phyloP scores from a whole-genome alignment of 1,140 invertebrate species.

The Saccostrea glomerata region DNA sequence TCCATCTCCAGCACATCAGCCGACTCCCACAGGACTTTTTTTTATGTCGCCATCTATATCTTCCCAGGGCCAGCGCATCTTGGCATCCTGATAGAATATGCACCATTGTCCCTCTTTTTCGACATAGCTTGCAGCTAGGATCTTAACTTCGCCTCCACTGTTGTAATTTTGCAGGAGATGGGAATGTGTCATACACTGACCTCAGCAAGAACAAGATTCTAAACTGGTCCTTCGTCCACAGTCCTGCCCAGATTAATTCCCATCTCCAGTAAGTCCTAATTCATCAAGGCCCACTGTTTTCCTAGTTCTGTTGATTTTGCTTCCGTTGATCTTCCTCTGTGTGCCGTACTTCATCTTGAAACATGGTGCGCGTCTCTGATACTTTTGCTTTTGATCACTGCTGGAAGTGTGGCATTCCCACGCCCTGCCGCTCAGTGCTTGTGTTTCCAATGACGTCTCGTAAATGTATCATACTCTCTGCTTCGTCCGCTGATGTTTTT shows the following conservation, averaged over 20 bases:
- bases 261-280: conserved; percentile 20
- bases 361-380: conserved; percentile 29
- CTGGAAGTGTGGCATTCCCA: conserved; percentile 32
- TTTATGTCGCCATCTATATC: conserved; percentile 48
- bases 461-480: not conserved
- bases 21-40: not conserved
- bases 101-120: conserved; percentile 32
- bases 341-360: conserved; percentile 31
- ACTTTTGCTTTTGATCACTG: conserved; percentile 41
- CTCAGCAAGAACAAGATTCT: conserved; percentile 29
- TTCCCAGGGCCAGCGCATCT: not conserved
- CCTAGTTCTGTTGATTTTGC: conserved; percentile 17
- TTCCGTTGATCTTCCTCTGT: conserved; percentile 12
- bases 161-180: conserved; percentile 21
- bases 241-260: conserved; percentile 27
- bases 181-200: conserved; percentile 33
- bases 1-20: not conserved
- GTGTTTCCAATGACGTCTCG: not conserved
- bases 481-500: conserved; percentile 32
- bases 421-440: not conserved
- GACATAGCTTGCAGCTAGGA: conserved; percentile 23
- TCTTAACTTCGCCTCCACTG: not conserved
- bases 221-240: conserved; percentile 41
- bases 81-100: conserved; percentile 36
- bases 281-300: conserved; percentile 23